Evolutionary conservation across 1,140 invertebrate species (phyloP), one percentile per base, ranked within the genome.

Genomic region (Bicyclus anynana): DNA sequence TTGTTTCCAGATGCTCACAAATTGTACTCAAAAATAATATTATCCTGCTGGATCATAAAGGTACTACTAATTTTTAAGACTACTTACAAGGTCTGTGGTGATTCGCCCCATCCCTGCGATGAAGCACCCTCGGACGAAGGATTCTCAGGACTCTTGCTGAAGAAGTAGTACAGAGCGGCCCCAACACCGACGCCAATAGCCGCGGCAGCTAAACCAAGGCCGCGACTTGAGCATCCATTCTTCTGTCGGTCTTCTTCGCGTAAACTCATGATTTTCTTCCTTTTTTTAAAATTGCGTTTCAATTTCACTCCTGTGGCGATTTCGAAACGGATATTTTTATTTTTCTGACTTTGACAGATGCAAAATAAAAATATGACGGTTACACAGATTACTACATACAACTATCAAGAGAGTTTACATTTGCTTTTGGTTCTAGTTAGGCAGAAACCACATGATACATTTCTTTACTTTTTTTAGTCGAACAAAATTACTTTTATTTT

Each of bases 131-230:
- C 69, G 9, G 62, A 44, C 23, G 77, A 63, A 13, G 81, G 79
- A 17, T 77, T 71, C 54, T 83, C 78, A 17, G 66, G 66, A 26
- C 74, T 48, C 59, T 80, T 83, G 62, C 63, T 81, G 53, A 83
- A 79, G 67, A 83, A 77, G 70, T 87, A 87, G 67, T 84, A 87
- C 64, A 87, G 51, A n/a, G 84, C 82, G 35, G 84, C 82, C 29
- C 84, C 82, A 67, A 87, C 72, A 0, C 82, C 80, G n/a, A 85
- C 77, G 20, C 84, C 80, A 29, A 85, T 72, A 0, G 79, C 82
- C 33, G 79, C 80, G 9, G 75, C 82, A 5, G 82, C 84, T 0
- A 87, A 47, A 2, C 77, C 84, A 0, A 84, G 49, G 2, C 84
- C 84, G 21, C 82, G 70, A 52, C 74, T 73, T 42, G 79, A 50